Conservation (phyloP, 2,888 invertebrate species). For the Adineta ricciae region DNA sequence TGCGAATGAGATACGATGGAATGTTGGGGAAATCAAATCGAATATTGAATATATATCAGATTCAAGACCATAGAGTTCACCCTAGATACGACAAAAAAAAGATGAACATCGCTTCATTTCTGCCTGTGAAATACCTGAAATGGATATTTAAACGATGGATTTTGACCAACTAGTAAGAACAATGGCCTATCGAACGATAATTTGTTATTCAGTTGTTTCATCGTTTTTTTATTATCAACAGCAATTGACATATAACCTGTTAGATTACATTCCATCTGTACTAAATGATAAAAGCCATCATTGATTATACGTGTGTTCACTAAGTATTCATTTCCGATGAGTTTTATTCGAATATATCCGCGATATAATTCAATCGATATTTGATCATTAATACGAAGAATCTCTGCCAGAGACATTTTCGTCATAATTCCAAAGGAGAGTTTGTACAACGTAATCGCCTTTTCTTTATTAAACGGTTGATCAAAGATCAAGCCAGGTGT, state of each 20-base stretch:
- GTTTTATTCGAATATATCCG: background rate
- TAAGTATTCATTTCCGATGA: background rate
- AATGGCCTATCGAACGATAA: background rate
- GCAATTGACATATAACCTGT: background rate
- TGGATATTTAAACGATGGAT: background rate
- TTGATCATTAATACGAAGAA: background rate
- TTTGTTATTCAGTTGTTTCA: background rate
- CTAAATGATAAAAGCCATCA: constrained; percentile 9
- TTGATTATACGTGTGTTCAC: background rate
- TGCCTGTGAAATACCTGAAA: background rate
- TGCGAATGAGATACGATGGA: background rate
- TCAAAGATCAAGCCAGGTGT: background rate
- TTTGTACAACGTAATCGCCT: background rate
- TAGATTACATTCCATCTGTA: background rate
- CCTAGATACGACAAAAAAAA: background rate
- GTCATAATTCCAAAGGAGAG: background rate
- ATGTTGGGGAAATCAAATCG: constrained; percentile 13
- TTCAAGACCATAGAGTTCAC: background rate
- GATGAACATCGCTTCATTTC: background rate
- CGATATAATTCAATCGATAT: background rate
- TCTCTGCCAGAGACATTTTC: background rate
- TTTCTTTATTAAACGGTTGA: background rate
- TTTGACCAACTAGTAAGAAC: background rate
- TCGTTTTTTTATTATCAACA: background rate
- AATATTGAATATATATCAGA: constrained; percentile 7